These are phyloP conservation scores for Leptinotarsa rubiginosa DNA, from an alignment of 2,888 invertebrate species.

Conservation along the genomic window DNA sequence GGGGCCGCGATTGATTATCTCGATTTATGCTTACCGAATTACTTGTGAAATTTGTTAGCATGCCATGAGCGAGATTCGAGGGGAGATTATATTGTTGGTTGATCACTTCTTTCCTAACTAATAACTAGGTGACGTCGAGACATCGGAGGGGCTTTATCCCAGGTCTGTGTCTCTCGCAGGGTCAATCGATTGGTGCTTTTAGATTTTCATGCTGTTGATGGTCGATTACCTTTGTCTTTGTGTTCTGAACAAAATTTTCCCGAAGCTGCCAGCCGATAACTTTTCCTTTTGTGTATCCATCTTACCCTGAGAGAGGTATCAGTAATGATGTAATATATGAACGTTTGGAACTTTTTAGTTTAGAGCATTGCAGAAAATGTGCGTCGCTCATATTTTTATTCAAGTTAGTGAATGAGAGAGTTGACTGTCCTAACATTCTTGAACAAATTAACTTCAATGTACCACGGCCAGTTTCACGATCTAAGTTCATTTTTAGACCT, in stretches of 20 bases:
- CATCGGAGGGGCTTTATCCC: constrained; percentile 68
- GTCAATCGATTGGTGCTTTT: background rate
- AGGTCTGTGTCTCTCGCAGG: background rate
- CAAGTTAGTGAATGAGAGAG: too few species aligned
- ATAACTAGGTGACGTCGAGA: constrained; percentile 72
- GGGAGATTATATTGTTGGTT: constrained; percentile 26
- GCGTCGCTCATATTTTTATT: too few species aligned
- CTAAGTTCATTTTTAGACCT: too few species aligned
- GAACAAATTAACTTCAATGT: too few species aligned
- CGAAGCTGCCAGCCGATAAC: background rate
- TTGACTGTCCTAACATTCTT: too few species aligned
- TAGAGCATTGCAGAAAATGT: too few species aligned
- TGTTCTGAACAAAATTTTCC: background rate
- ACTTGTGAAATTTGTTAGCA: constrained; percentile 34
- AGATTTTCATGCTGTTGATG: background rate
- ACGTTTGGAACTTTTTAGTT: too few species aligned
- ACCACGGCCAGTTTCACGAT: too few species aligned
- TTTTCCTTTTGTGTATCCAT: background rate
- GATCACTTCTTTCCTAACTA: constrained; percentile 29
- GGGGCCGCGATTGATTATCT: constrained; percentile 32
- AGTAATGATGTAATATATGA: too few species aligned
- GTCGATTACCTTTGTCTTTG: background rate
- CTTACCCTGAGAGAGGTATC: too few species aligned
- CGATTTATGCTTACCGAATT: constrained; percentile 30
- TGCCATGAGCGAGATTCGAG: constrained; percentile 27